Evolutionary conservation across 2,113 vertebrate species (phyloP).

Genomic region (Prunella fulvescens): DNA sequence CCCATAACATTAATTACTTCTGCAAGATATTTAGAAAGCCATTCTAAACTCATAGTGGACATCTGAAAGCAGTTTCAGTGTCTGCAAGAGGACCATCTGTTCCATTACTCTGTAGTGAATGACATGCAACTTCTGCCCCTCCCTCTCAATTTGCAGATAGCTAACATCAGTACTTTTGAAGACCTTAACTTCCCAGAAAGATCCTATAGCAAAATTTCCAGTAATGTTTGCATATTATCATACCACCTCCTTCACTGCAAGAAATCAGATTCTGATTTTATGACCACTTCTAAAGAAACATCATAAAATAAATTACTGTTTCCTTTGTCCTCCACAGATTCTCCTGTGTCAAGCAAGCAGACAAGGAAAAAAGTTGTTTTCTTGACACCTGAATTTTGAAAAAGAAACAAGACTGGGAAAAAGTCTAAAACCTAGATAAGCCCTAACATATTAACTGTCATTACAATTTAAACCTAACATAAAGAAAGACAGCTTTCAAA

Average conservation of each 20-base stretch:
- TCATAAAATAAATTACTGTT: not conserved
- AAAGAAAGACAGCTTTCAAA: not conserved
- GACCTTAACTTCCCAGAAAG: not conserved
- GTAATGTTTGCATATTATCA: fast-evolving
- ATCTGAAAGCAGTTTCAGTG: not conserved
- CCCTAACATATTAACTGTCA: not conserved
- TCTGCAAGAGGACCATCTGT: not conserved
- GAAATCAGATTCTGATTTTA: not conserved
- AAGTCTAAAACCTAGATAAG: not conserved
- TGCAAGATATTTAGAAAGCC: not conserved
- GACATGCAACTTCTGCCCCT: not conserved
- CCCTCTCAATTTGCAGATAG: not conserved
- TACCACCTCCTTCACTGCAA: not conserved
- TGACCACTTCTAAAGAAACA: not conserved
- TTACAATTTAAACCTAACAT: not conserved
- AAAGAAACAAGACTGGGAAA: not conserved
- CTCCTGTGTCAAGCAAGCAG: not conserved
- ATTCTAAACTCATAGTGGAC: not conserved
- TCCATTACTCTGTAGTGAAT: not conserved
- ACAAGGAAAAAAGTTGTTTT: not conserved
- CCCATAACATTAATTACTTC: not conserved
- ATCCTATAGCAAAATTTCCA: not conserved
- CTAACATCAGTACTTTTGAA: not conserved
- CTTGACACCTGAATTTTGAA: not conserved
- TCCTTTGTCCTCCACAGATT: not conserved